phyloP scores from a whole-genome alignment of 2,888 invertebrate genomes.

The Melanargia galathea region DNA sequence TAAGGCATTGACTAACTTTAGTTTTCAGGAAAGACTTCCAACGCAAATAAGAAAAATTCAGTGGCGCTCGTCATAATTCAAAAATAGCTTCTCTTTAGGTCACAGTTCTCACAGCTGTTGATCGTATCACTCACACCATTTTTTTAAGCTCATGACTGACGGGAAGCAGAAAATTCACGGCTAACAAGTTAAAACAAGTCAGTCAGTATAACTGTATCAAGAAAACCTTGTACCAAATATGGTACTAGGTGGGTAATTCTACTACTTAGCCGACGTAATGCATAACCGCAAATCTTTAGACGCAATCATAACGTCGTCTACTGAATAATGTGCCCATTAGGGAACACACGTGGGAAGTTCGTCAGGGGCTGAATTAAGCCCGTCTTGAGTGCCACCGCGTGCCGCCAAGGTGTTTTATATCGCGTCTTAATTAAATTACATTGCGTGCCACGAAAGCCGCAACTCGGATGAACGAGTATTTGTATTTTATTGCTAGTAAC shows the following conservation, averaged over 20 bases:
- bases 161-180: too few species aligned
- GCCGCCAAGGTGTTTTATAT: slow-evolving; percentile 64
- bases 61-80: too few species aligned
- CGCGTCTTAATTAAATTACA: slow-evolving; percentile 72
- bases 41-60: too few species aligned
- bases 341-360: slow-evolving; percentile 59
- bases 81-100: too few species aligned
- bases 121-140: too few species aligned
- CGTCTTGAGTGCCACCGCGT: slow-evolving; percentile 59
- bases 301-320: slow-evolving; percentile 40
- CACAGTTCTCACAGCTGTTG: too few species aligned
- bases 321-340: slow-evolving; percentile 63
- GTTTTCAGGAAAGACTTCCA: background rate
- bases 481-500: slow-evolving; percentile 9
- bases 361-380: slow-evolving; percentile 64
- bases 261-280: slow-evolving; percentile 16
- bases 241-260: background rate
- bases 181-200: too few species aligned
- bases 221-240: too few species aligned
- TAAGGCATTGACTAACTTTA: background rate
- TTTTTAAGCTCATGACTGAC: too few species aligned
- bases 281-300: slow-evolving; percentile 37
- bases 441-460: slow-evolving; percentile 33
- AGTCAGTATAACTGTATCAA: too few species aligned
- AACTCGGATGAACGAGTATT: slow-evolving; percentile 22